Base-by-base conservation (phyloP, 1,140 invertebrate genomes). In the Zophobas morio region DNA sequence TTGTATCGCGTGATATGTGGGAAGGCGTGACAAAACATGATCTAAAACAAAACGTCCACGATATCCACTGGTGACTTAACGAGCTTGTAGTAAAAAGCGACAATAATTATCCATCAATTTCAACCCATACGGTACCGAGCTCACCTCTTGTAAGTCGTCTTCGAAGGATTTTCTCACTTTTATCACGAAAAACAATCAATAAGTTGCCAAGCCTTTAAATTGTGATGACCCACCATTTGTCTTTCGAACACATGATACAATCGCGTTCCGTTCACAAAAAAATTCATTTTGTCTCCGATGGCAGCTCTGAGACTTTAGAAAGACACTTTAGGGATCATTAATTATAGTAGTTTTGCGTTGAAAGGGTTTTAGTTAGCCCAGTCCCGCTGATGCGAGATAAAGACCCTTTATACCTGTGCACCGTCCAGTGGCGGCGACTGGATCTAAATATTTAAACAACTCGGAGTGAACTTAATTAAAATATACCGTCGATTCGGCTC, bases 181-280 rank as follows among this genome's bases (percentile, higher is more conserved):
- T 79, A 79, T 79, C 78, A 77, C 42, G 39, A 4, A 73, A 66
- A 66, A 77, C 47, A 78, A 80, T 80, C 79, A 80, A 80, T 80
- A 80, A 80, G 75, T 81, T 70, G 66, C 71, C 77, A 71, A 75
- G 77, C 74, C 70, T 71, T 51, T 79, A 78, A 80, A 80, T 60
- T 57, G 60, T 56, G 46, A 77, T 66, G 77, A 79, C 63, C 79
- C 74, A 76, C 73, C 80, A 80, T 81, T 81, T 80, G 79, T 81
- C 80, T 81, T 81, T 77, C 77, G 76, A 78, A 80, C 79, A 66
- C 60, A 74, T 79, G 79, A 81, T 81, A 76, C 71, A 76, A 81
- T 81, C 80, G 53, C 46, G 54, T 70, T 39, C 54, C 46, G 49
- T 54, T 75, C 35, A 71, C 54, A 80, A 80, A 80, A 76, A 70